These are phyloP conservation scores for Dicycla oo DNA, from an alignment of 2,888 invertebrate species.

Conservation along the genomic window DNA sequence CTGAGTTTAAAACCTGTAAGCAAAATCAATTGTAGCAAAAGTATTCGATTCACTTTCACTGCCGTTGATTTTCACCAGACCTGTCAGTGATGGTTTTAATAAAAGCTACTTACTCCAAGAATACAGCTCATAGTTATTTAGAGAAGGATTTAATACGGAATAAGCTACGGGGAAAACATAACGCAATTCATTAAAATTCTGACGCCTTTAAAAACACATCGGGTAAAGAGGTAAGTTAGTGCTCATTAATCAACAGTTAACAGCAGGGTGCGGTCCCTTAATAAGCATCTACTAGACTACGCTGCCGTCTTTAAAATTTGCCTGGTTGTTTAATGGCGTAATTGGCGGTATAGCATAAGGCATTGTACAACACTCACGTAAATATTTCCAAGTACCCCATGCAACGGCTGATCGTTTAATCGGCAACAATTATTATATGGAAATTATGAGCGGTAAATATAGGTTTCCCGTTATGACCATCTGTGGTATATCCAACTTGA, in stretches of 20 bases:
- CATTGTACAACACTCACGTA: conserved; percentile 58
- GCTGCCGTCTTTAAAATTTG: conserved; percentile 67
- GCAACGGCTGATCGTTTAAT: conserved; percentile 63
- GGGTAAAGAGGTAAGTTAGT: conserved; percentile 58
- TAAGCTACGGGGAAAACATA: conserved; percentile 3
- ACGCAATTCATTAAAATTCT: conserved; percentile 37
- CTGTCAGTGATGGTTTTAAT: background rate
- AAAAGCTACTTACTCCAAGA: background rate
- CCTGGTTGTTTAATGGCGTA: conserved; percentile 69
- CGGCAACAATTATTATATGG: conserved; percentile 58
- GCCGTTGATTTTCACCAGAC: background rate
- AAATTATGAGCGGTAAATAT: conserved; percentile 61
- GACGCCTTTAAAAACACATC: conserved; percentile 43
- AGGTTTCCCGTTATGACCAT: conserved; percentile 31
- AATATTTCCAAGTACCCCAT: conserved; percentile 54
- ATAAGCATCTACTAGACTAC: conserved; percentile 60
- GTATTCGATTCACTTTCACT: background rate
- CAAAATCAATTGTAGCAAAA: background rate
- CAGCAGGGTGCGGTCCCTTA: conserved; percentile 66
- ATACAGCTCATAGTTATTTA: background rate
- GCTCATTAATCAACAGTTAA: conserved; percentile 69
- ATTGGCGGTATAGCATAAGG: conserved; percentile 67
- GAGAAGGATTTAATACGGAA: background rate
- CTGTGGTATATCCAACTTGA: conserved; percentile 29
- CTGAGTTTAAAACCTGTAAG: background rate